Evolutionary conservation across 2,113 vertebrate genomes (phyloP), one percentile per base, ranked within the genome.

Genomic region (Megaceryle torquata): DNA sequence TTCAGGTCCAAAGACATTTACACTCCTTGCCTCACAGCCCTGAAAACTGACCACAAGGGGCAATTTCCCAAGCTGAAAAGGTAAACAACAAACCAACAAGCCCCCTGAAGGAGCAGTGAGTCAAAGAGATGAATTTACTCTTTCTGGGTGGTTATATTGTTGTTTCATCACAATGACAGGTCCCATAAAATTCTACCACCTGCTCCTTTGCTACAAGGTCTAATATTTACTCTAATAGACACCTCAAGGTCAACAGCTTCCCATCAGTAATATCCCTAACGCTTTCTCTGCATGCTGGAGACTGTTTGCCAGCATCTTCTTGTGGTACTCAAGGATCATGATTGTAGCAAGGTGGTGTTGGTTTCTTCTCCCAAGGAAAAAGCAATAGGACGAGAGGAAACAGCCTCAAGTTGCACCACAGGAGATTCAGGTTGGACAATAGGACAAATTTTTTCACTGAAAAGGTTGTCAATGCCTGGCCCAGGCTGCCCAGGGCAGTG

Each of bases 11-110:
- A 53, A 78, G 19, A 17, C 22, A 15, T 76, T 37, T 29, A 6
- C 15, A 1, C 4, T 82, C 14, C 3, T 60, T 64, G 29, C 5
- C 29, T 1, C 1, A 1, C 15, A 67, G 2, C 28, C 10, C 39
- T n/a, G 54, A 53, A 74, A n/a, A 46, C 4, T 57, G 44, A 31
- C 1, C 28, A 13, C 26, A 29, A 8, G 7, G 4, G 8, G 8
- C 10, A 24, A 59, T 19, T 78, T 59, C n/a, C 10, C 31, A 31
- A 35, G 22, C 20, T 39, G 7, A 60, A 41, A 76, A 81, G 14
- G 7, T 18, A 28, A 33, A 61, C 5, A 24, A 11, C 17, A 28
- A 79, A 43, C 25, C 22, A 51, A 28, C 3, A 64, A 65, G 13
- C 2, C 11, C 11, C 14, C 28, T 65, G 35, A 70, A 44, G 21